Evolutionary conservation across 2,797 vertebrate genomes (phyloP).

Genomic region (Gymnoscopelus microlampas): DNA sequence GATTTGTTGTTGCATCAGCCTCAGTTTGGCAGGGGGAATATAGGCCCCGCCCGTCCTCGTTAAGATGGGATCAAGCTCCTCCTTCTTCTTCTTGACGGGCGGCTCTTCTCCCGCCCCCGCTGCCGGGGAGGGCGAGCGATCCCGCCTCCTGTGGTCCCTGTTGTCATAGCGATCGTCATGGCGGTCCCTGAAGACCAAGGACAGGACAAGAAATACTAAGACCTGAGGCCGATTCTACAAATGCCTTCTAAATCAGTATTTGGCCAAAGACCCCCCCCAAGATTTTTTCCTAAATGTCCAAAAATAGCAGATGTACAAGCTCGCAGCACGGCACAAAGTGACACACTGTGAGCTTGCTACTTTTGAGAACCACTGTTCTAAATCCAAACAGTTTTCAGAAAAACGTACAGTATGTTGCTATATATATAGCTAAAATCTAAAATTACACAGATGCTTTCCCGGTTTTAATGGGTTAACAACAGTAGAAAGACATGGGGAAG

Average conservation of each 20-base stretch:
- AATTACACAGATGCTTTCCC: no score
- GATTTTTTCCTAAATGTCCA: neutral
- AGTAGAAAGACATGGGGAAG: no score
- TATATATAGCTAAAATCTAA: no score
- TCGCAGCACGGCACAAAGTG: no score
- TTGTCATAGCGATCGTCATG: slow-evolving; percentile 42
- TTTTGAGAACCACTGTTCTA: no score
- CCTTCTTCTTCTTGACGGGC: slow-evolving; percentile 92
- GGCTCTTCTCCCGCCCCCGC: slow-evolving; percentile 76
- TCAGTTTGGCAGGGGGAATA: slow-evolving; percentile 95
- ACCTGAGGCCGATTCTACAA: neutral
- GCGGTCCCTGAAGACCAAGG: slow-evolving; percentile 52
- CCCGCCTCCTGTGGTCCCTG: slow-evolving; percentile 66
- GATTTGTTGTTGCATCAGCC: slow-evolving; percentile 98
- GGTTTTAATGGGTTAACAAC: no score
- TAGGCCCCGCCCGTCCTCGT: slow-evolving; percentile 96
- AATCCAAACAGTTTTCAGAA: no score
- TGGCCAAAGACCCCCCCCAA: neutral
- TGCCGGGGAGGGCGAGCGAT: slow-evolving; percentile 80
- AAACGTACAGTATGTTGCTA: no score
- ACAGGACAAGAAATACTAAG: neutral
- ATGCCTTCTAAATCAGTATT: no score
- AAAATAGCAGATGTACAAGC: no score
- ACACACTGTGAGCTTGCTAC: no score
- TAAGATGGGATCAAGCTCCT: slow-evolving; percentile 93